Conservation (phyloP, 53 echinoderm and acorn worm genomes). For the Temnopleurus reevesii region DNA sequence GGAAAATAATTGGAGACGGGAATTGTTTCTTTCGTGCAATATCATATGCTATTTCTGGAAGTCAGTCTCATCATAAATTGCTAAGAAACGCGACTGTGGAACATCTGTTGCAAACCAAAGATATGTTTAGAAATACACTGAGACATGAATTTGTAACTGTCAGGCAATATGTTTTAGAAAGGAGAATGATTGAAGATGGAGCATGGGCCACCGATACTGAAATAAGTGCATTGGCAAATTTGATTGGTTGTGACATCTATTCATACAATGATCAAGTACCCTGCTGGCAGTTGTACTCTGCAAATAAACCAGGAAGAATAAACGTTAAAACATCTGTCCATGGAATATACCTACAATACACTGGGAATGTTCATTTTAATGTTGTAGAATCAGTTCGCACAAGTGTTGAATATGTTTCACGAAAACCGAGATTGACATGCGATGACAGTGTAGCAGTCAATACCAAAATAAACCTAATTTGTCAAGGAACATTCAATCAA, state of each 20-base stretch:
- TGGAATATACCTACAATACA: conserved; percentile 13
- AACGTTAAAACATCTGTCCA: not conserved
- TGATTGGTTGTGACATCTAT: conserved; percentile 51
- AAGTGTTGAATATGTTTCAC: not conserved
- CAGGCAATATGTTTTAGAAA: conserved; percentile 37
- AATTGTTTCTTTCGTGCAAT: conserved; percentile 70
- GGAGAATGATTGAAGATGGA: conserved; percentile 40
- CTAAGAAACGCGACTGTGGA: not conserved
- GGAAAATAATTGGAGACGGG: conserved; percentile 39
- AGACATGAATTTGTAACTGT: not conserved
- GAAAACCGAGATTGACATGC: not conserved
- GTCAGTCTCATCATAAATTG: not conserved
- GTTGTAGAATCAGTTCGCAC: conserved; percentile 4
- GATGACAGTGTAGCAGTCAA: not conserved
- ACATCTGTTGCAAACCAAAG: not conserved
- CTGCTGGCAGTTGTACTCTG: conserved; percentile 13
- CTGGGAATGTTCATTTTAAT: conserved; percentile 33
- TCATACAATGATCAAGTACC: conserved; percentile 39
- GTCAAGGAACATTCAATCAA: not conserved
- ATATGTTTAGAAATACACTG: not conserved
- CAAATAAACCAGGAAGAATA: conserved; percentile 41
- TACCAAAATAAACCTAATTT: not conserved
- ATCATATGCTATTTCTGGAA: conserved; percentile 52
- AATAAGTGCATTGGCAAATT: conserved; percentile 61
- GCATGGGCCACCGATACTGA: conserved; percentile 59